Evolutionary conservation across 2,797 vertebrate species (phyloP).

Genomic region (Ctenochaetus hawaiiensis): DNA sequence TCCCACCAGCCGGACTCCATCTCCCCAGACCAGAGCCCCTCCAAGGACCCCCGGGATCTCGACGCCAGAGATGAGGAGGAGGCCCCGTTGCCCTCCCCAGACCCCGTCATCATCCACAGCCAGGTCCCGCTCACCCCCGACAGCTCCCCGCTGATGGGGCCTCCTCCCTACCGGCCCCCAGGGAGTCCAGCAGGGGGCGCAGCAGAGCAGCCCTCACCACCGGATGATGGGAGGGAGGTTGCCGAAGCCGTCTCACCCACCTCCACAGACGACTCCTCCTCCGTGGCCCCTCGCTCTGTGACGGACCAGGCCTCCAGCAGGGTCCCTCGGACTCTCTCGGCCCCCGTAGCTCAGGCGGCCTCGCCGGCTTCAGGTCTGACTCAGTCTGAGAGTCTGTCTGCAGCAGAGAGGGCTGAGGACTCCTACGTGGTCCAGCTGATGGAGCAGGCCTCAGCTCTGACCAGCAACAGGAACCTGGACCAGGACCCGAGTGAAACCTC

Average conservation of each 20-base stretch:
- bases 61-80: conserved; percentile 55
- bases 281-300: neutral
- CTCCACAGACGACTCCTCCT: conserved; percentile 9
- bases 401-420: conserved; percentile 31
- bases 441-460: conserved; percentile 46
- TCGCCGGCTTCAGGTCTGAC: conserved; percentile 23
- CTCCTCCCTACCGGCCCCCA: conserved; percentile 76
- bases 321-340: conserved; percentile 42
- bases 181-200: conserved; percentile 1
- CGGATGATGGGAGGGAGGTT: neutral
- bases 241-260: neutral
- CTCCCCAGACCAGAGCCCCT: conserved; percentile 73
- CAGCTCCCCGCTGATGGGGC: conserved; percentile 64
- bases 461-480: conserved; percentile 4
- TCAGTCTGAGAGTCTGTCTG: conserved; percentile 56
- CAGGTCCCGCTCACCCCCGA: conserved; percentile 58
- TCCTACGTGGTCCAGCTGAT: conserved; percentile 40
- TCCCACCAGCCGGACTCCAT: conserved; percentile 64
- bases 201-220: neutral
- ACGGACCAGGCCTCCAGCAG: conserved; percentile 13
- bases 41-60: conserved; percentile 64
- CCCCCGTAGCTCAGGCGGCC: conserved; percentile 22
- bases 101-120: conserved; percentile 80
- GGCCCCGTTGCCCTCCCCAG: conserved; percentile 70
- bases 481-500: conserved; percentile 9